Conservation (phyloP, 2,797 vertebrate genomes). For the Oreortyx pictus region DNA sequence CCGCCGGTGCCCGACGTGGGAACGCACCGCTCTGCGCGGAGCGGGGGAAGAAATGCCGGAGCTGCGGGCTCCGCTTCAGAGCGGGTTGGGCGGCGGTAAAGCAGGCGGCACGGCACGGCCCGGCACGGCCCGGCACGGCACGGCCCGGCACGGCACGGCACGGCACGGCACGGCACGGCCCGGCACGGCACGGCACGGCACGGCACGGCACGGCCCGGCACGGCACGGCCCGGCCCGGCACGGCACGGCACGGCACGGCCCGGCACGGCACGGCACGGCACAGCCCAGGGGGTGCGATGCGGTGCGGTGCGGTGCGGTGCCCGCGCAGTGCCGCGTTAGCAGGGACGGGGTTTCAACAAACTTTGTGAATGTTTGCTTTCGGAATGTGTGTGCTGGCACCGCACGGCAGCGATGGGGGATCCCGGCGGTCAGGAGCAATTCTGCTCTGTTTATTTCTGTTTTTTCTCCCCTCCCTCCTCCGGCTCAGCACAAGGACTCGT, state of each 20-base stretch:
- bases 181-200: background rate
- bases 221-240: too few species aligned
- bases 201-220: too few species aligned
- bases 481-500: background rate
- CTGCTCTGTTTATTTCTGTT: background rate
- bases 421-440: background rate
- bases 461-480: background rate
- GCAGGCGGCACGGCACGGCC: background rate
- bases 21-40: background rate
- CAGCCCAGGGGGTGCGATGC: too few species aligned
- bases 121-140: too few species aligned
- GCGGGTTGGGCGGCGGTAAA: fast-evolving
- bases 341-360: background rate
- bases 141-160: too few species aligned
- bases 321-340: fast-evolving
- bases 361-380: background rate
- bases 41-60: fast-evolving
- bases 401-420: background rate
- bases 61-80: background rate
- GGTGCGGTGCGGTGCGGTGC: too few species aligned
- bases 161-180: too few species aligned
- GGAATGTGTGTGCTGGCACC: background rate
- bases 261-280: background rate
- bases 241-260: too few species aligned
- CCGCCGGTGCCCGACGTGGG: background rate